Percentiles rank a stretch among this genome's conserved stretches.
Evolutionary conservation across 1,140 invertebrate genomes (phyloP).

Genomic region (Trachelipus rathkii): DNA sequence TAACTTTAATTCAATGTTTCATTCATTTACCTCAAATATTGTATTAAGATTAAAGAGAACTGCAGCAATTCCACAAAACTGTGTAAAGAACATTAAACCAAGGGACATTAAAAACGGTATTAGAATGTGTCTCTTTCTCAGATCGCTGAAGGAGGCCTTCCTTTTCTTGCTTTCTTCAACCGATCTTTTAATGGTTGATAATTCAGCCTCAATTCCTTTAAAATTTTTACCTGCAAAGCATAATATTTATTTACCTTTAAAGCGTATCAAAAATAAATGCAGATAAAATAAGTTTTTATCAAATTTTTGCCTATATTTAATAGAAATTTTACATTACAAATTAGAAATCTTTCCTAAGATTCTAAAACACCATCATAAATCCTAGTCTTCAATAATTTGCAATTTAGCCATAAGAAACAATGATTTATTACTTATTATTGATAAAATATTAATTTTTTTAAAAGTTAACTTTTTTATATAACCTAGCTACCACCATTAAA

Average conservation of each 20-base stretch:
- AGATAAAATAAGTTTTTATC: too few relatives aligned
- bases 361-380: too few relatives aligned
- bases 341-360: too few relatives aligned
- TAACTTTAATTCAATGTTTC: background rate
- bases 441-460: too few relatives aligned
- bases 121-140: conserved; percentile 63
- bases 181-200: conserved; percentile 29
- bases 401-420: too few relatives aligned
- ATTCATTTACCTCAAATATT: conserved; percentile 39
- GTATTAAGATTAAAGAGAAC: conserved; percentile 78
- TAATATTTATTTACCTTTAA: background rate
- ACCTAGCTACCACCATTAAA: too few relatives aligned
- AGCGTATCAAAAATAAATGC: too few relatives aligned
- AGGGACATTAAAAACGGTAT: conserved; percentile 72
- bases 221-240: conserved; percentile 21
- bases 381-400: too few relatives aligned
- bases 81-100: conserved; percentile 89
- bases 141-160: conserved; percentile 56
- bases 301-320: background rate
- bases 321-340: too few relatives aligned
- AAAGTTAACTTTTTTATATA: too few relatives aligned
- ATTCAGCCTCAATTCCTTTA: conserved; percentile 38
- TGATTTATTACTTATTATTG: too few relatives aligned
- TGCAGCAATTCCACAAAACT: conserved; percentile 85
- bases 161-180: conserved; percentile 24